Conservation (phyloP, 1,140 invertebrate species). For the Reticulitermes speratus region DNA sequence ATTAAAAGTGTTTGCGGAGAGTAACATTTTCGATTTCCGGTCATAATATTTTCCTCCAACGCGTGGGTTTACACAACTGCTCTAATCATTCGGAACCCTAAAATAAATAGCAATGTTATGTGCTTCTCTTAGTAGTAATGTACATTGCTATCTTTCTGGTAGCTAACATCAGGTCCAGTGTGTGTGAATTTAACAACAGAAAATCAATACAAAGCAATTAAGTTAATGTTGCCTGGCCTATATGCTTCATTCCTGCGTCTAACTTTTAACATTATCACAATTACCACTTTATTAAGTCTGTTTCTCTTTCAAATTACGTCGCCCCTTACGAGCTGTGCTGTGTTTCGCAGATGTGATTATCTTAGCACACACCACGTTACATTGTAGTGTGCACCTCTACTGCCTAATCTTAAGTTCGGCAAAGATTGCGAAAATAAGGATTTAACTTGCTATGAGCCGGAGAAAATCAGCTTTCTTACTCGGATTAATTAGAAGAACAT, state of each 20-base stretch:
- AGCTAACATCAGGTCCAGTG: not conserved
- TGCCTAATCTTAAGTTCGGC: not conserved
- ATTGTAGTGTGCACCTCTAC: not conserved
- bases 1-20: no score
- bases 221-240: not conserved
- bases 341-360: not conserved
- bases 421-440: no score
- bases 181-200: not conserved
- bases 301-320: not conserved
- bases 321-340: not conserved
- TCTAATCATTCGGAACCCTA: no score
- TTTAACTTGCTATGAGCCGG: no score
- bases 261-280: conserved; percentile 4
- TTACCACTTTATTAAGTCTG: not conserved
- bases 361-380: not conserved
- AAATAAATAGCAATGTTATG: no score
- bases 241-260: not conserved
- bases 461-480: no score
- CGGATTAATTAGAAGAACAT: no score
- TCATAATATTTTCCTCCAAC: no score
- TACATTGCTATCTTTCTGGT: no score
- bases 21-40: no score
- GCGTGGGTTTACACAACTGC: no score
- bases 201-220: conserved; percentile 14
- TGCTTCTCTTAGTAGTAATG: no score